Evolutionary conservation across 37 sponge, comb jelly and placozoan species (phyloP).

Genomic region (Cliona cf. orientalis): DNA sequence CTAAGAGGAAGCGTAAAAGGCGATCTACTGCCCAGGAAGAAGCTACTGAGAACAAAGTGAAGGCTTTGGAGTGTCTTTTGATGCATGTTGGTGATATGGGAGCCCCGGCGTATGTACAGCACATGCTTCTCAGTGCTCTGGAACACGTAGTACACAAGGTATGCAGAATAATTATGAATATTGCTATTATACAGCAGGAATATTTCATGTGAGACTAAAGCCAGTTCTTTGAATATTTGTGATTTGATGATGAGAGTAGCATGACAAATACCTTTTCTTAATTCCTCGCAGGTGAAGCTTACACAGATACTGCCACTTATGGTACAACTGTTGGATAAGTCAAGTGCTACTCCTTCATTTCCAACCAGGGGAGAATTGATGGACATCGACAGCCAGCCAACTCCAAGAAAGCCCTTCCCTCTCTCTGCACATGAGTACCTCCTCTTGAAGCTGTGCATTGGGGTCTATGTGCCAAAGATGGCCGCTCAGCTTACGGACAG

Average conservation of each 20-base stretch:
- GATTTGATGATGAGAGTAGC: background rate
- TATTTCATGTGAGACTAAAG: background rate
- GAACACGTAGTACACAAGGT: slow-evolving; percentile 38
- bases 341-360: background rate
- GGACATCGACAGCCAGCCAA: too few species aligned
- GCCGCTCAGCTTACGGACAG: too few species aligned
- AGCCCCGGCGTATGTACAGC: slow-evolving; percentile 35
- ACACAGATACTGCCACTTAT: background rate
- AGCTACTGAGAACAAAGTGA: background rate
- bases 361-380: too few species aligned
- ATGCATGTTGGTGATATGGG: slow-evolving; percentile 23
- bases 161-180: background rate
- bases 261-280: background rate
- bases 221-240: background rate
- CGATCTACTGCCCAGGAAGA: background rate
- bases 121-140: slow-evolving; percentile 22
- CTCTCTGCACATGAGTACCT: too few species aligned
- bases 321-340: background rate
- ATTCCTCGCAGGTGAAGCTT: background rate
- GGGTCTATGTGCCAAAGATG: too few species aligned
- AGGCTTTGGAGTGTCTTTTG: slow-evolving; percentile 39
- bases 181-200: too few species aligned
- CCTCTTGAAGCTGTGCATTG: too few species aligned
- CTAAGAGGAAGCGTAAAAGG: background rate
- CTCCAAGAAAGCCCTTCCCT: too few species aligned